Conservation (phyloP, 2,797 vertebrate species). For the Toxotes lorentzi region DNA sequence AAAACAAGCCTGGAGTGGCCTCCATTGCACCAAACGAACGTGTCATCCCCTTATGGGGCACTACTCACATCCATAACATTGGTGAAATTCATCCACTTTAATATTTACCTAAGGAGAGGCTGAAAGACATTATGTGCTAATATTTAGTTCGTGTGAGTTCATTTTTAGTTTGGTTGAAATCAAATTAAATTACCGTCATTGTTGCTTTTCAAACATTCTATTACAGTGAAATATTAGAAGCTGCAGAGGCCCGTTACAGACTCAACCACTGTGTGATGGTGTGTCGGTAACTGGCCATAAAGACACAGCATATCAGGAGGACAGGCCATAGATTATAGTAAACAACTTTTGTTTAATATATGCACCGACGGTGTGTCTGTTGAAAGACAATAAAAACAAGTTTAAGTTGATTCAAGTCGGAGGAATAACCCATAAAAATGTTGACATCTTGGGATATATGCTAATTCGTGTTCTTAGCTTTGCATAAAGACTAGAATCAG, state of each 20-base stretch:
- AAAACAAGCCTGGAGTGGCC: constrained; percentile 57
- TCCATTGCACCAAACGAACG: constrained; percentile 36
- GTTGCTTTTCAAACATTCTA: constrained; percentile 60
- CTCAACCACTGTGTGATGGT: constrained; percentile 38
- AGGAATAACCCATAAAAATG: background rate
- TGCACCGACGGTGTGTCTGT: too few species aligned
- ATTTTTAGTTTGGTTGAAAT: constrained; percentile 60
- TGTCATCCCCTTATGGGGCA: constrained; percentile 53
- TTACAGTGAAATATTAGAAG: constrained; percentile 49
- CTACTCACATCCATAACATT: constrained; percentile 53
- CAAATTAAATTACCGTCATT: constrained; percentile 51
- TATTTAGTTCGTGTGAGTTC: constrained; percentile 63
- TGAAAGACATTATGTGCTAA: constrained; percentile 56
- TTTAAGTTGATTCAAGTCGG: constrained; percentile 1
- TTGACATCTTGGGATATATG: background rate
- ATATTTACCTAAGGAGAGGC: constrained; percentile 59
- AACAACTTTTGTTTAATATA: too few species aligned
- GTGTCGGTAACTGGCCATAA: constrained; percentile 41
- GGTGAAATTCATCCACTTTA: constrained; percentile 56
- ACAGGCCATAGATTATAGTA: constrained; percentile 24
- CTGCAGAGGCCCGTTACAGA: constrained; percentile 31
- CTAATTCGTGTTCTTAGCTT: background rate
- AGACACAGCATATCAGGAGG: constrained; percentile 41
- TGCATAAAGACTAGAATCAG: background rate
- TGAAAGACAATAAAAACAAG: too few species aligned